phyloP scores from a whole-genome alignment of 2,797 vertebrate genomes.

The Galaxias olidus region DNA sequence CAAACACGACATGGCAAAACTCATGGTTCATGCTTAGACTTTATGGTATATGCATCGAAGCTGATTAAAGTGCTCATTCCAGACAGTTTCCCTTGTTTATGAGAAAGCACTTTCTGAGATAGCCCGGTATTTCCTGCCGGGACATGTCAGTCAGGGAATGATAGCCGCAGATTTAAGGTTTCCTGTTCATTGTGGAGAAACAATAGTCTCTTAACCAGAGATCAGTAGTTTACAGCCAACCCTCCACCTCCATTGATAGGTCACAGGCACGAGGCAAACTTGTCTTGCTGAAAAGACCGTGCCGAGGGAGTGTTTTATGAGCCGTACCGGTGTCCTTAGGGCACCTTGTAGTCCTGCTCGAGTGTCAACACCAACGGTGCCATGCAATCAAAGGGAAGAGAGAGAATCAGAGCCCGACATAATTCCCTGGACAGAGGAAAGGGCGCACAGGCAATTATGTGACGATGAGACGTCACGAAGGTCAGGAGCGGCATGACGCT shows the following conservation, averaged over 20 bases:
- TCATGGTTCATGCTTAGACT: too few relatives aligned
- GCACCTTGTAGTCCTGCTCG: background rate
- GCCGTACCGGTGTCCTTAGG: background rate
- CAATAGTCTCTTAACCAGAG: background rate
- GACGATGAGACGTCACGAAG: background rate
- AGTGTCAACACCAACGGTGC: background rate
- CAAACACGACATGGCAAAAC: too few relatives aligned
- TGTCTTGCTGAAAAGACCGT: constrained; percentile 3
- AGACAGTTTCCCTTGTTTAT: too few relatives aligned
- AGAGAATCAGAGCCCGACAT: background rate
- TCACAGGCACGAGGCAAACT: background rate
- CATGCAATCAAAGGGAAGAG: background rate
- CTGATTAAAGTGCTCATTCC: too few relatives aligned
- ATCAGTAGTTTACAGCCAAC: constrained; percentile 10
- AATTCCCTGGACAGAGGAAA: background rate
- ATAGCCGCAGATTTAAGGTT: background rate
- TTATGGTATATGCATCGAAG: too few relatives aligned
- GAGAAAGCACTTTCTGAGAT: too few relatives aligned
- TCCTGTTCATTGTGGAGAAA: background rate
- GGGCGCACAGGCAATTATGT: background rate
- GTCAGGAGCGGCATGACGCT: background rate
- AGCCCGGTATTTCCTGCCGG: too few relatives aligned
- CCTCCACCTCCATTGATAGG: background rate
- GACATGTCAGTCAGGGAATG: too few relatives aligned
- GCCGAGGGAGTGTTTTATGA: constrained; percentile 2